Percentiles rank a stretch among this genome's conserved stretches.
Evolutionary conservation across 30 jellyfish, hydroid and myxozoan species (phyloP).

Genomic region (Cassiopea andromeda): DNA sequence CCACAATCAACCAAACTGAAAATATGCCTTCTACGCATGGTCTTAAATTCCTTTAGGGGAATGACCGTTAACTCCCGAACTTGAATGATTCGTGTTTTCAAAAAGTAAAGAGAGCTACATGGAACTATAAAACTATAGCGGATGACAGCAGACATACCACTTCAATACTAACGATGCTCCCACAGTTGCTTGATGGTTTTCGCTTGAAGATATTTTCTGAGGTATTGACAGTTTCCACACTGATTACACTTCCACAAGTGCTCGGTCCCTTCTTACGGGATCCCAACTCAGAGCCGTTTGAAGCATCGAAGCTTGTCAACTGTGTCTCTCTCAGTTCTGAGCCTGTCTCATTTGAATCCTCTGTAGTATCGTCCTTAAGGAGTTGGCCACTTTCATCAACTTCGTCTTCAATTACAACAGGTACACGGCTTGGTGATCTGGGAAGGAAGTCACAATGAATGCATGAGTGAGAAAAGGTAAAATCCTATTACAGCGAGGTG

Average conservation of each 20-base stretch:
- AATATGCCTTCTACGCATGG: too few relatives aligned
- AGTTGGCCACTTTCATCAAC: constrained; percentile 50
- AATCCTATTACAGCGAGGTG: too few relatives aligned
- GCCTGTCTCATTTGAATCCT: constrained; percentile 33
- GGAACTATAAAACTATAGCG: neutral
- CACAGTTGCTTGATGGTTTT: constrained; percentile 75
- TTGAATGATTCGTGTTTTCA: too few relatives aligned
- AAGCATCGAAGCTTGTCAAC: constrained; percentile 62
- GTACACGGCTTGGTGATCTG: constrained; percentile 49
- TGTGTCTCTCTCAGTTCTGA: constrained; percentile 64
- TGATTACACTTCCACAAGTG: constrained; percentile 28
- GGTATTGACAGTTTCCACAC: constrained; percentile 44
- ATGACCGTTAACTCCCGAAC: too few relatives aligned
- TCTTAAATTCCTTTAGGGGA: too few relatives aligned
- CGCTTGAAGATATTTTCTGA: constrained; percentile 25
- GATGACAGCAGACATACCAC: constrained; percentile 65
- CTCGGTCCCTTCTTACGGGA: constrained; percentile 39
- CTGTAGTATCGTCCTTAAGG: constrained; percentile 58
- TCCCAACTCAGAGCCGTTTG: constrained; percentile 3
- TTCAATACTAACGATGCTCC: constrained; percentile 90
- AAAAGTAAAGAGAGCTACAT: neutral
- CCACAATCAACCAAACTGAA: too few relatives aligned
- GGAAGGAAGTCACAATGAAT: neutral
- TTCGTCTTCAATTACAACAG: constrained; percentile 68
- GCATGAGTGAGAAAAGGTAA: neutral